These are phyloP conservation scores for Rafetus swinhoei DNA, from an alignment of 2,113 vertebrate genomes.

Conservation along the genomic window DNA sequence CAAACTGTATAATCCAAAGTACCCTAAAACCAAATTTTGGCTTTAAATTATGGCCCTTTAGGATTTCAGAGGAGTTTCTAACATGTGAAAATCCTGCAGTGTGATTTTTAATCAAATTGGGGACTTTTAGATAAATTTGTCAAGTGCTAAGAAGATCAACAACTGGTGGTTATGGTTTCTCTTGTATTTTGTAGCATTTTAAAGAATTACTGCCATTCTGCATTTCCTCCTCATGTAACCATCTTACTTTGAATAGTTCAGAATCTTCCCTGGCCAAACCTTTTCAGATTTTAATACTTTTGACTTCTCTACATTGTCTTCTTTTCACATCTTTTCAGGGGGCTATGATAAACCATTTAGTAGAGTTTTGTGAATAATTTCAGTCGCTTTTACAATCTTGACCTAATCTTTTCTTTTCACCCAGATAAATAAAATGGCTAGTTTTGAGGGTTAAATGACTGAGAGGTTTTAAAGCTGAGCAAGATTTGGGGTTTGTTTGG, in stretches of 20 bases:
- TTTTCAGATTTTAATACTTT: background rate
- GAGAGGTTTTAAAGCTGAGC: background rate
- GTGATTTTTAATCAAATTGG: slow-evolving; percentile 31
- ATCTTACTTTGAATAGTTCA: background rate
- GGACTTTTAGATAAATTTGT: background rate
- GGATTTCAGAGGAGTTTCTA: slow-evolving; percentile 18
- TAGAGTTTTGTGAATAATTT: background rate
- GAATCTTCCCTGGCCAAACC: background rate
- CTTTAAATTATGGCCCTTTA: slow-evolving; percentile 30
- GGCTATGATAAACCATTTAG: background rate
- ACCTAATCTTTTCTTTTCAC: background rate
- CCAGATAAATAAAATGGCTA: background rate
- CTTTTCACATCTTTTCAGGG: background rate
- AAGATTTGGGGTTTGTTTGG: background rate
- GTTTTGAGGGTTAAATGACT: slow-evolving; percentile 7
- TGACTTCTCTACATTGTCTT: background rate
- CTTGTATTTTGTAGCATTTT: slow-evolving; percentile 25
- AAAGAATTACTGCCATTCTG: background rate
- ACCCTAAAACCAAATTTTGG: background rate
- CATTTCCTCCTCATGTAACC: background rate
- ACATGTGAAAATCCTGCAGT: slow-evolving; percentile 46
- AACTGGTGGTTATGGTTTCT: background rate
- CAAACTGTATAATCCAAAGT: background rate
- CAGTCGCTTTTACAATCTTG: background rate
- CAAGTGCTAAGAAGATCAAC: background rate